phyloP scores from a whole-genome alignment of 2,113 vertebrate species.

The Eclectus roratus region DNA sequence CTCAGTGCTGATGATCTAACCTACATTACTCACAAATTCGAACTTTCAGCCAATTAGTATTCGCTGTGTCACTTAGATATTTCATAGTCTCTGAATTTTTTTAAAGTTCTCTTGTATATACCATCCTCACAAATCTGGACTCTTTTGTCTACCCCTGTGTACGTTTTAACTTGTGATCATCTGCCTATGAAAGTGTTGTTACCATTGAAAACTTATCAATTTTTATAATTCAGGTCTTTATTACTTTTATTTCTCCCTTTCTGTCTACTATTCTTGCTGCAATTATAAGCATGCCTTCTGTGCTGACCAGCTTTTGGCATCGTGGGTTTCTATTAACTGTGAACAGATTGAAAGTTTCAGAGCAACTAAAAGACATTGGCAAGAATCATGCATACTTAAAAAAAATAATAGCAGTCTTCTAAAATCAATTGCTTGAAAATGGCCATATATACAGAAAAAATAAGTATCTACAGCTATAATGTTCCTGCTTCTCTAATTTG shows the following conservation, averaged over 20 bases:
- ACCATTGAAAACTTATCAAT: neutral
- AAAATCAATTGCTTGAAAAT: neutral
- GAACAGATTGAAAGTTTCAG: neutral
- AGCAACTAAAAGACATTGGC: neutral
- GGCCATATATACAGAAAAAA: neutral
- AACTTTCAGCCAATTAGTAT: neutral
- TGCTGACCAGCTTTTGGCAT: neutral
- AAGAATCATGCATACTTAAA: neutral
- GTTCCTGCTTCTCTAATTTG: neutral
- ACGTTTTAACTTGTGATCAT: neutral
- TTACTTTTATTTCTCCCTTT: neutral
- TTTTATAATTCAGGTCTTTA: neutral
- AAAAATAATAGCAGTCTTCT: neutral
- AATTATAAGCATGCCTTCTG: neutral
- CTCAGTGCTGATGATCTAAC: neutral
- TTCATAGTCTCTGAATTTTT: neutral
- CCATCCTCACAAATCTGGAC: neutral
- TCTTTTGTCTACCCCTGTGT: neutral
- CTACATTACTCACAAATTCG: neutral
- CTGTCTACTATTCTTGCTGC: neutral
- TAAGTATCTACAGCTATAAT: neutral
- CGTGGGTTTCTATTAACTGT: neutral
- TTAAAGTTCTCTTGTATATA: neutral
- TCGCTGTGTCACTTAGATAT: neutral
- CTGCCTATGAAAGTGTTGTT: neutral